Evolutionary conservation across 2,888 invertebrate species (phyloP).

Genomic region (Portevinia maculata): DNA sequence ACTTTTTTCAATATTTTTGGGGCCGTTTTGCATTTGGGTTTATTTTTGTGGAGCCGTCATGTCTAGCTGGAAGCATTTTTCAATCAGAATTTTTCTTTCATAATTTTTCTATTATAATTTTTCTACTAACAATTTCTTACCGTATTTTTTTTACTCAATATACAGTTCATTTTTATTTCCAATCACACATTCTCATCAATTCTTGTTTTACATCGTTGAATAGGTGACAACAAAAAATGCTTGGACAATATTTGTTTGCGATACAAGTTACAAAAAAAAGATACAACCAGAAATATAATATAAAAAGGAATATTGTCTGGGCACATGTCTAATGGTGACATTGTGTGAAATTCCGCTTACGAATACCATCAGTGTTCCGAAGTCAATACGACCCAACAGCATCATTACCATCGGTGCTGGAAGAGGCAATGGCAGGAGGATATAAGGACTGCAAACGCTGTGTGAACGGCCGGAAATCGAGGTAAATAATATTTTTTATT

Average conservation of each 20-base stretch:
- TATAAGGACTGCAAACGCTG: constrained; percentile 20
- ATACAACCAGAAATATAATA: not conserved
- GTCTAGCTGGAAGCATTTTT: not conserved
- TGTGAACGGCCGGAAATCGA: constrained; percentile 37
- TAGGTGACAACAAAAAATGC: constrained; percentile 1
- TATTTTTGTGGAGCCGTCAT: too few relatives aligned
- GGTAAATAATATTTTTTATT: constrained; percentile 69
- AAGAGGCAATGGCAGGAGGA: constrained; percentile 23
- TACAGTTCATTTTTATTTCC: not conserved
- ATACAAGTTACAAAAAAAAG: constrained; percentile 18
- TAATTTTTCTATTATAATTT: too few relatives aligned
- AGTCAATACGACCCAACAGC: constrained; percentile 2
- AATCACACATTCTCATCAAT: constrained; percentile 1
- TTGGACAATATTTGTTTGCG: constrained; percentile 31
- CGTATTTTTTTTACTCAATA: not conserved
- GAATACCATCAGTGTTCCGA: constrained; percentile 45
- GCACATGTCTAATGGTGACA: constrained; percentile 29
- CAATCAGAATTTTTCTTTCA: not conserved
- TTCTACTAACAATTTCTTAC: too few relatives aligned
- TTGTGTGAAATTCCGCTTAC: constrained; percentile 30
- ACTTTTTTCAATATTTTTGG: too few relatives aligned
- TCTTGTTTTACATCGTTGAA: constrained; percentile 1
- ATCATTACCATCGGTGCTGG: not conserved
- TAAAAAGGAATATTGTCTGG: constrained; percentile 26
- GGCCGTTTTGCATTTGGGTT: too few relatives aligned